Evolutionary conservation across 2,797 vertebrate species (phyloP).

Genomic region (Paramormyrops hopkinsi): DNA sequence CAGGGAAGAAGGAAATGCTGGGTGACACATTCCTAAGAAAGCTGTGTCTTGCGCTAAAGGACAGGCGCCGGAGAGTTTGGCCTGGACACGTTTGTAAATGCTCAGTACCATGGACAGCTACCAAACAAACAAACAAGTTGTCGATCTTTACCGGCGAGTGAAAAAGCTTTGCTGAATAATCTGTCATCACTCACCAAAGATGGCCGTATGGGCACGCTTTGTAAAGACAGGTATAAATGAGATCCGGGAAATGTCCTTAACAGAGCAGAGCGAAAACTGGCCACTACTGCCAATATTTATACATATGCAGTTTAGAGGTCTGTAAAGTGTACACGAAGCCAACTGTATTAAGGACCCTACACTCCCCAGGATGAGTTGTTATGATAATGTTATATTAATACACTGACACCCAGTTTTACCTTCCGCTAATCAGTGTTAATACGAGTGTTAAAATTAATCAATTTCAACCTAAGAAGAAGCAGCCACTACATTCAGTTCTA

Average conservation of each 20-base stretch:
- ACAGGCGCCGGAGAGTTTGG: background rate
- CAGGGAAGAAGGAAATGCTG: background rate
- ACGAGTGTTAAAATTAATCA: background rate
- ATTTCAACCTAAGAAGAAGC: background rate
- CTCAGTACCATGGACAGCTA: conserved; percentile 18
- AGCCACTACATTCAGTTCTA: background rate
- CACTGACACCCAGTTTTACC: background rate
- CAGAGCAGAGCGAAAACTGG: background rate
- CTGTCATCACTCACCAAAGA: background rate
- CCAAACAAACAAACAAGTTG: conserved; percentile 15
- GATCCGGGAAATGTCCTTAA: background rate
- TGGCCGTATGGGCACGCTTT: background rate
- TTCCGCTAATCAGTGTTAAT: background rate
- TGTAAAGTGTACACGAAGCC: background rate
- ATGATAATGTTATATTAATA: background rate
- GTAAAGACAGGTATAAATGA: background rate
- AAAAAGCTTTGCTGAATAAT: background rate
- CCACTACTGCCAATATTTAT: background rate
- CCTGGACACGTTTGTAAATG: background rate
- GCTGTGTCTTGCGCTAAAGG: background rate
- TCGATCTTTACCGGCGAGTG: background rate
- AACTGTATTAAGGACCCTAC: background rate
- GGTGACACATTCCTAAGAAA: background rate
- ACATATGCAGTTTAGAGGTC: background rate
- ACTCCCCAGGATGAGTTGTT: background rate